Percentiles rank a stretch among this genome's conserved stretches.
Evolutionary conservation across 2,888 invertebrate species (phyloP).

Genomic region (Anarsia innoxiella): DNA sequence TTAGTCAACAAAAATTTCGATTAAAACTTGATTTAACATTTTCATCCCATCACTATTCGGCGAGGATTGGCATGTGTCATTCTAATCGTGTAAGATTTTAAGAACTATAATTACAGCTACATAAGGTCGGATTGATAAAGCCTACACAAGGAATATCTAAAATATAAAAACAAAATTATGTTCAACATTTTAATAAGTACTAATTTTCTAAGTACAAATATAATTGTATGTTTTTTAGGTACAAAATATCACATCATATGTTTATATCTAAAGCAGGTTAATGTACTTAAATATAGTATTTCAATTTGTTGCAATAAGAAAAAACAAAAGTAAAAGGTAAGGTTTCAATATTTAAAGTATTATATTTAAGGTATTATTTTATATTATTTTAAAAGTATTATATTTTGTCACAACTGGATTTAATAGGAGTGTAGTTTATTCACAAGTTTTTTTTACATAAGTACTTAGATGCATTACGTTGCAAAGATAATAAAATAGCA

Average conservation of each 20-base stretch:
- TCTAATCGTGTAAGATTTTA: too few relatives aligned
- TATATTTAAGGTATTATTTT: background rate
- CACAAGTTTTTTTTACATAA: too few relatives aligned
- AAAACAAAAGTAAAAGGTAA: background rate
- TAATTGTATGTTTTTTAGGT: conserved; percentile 32
- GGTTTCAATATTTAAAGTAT: background rate
- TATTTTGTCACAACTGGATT: too few relatives aligned
- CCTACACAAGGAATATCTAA: background rate
- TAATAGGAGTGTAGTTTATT: too few relatives aligned
- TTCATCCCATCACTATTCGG: too few relatives aligned
- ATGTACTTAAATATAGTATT: conserved; percentile 9
- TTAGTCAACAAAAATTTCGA: background rate
- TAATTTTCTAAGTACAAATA: conserved; percentile 32
- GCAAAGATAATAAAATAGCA: too few relatives aligned
- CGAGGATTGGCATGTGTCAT: too few relatives aligned
- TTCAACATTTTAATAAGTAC: conserved; percentile 37
- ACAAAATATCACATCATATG: conserved; percentile 54
- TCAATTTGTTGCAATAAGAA: background rate
- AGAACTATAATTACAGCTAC: background rate
- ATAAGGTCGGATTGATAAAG: background rate
- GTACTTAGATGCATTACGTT: too few relatives aligned
- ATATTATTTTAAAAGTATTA: background rate
- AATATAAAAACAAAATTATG: conserved; percentile 3
- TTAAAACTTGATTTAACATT: background rate
- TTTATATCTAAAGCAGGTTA: conserved; percentile 1